Percentiles rank a stretch among this genome's conserved stretches.
Conservation (phyloP, 2,113 vertebrate genomes). For the Sclerurus mexicanus region DNA sequence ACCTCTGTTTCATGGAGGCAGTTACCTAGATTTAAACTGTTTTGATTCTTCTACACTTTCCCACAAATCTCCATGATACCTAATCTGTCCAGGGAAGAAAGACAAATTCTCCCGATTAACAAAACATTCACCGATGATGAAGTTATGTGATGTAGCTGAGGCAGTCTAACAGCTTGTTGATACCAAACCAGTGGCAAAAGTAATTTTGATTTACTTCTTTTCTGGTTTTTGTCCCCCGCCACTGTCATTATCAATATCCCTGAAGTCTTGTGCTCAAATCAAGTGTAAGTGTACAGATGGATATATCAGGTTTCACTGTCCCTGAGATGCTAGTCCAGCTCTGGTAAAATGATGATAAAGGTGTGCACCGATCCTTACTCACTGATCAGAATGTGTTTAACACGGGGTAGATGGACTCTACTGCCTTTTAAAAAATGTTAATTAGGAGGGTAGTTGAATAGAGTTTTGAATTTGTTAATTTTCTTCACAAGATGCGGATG, state of each 20-base stretch:
- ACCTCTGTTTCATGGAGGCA: background rate
- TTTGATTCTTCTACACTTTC: background rate
- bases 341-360: background rate
- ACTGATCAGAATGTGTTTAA: background rate
- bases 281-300: background rate
- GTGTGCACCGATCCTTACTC: background rate
- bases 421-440: background rate
- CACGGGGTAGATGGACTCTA: no score
- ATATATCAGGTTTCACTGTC: background rate
- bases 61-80: background rate
- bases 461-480: background rate
- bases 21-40: background rate
- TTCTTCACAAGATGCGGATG: background rate
- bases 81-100: background rate
- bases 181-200: background rate
- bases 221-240: background rate
- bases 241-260: background rate
- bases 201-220: background rate
- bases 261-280: background rate
- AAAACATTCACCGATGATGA: background rate
- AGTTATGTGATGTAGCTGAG: background rate
- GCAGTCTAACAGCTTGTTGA: background rate
- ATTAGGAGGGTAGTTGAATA: background rate
- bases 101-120: background rate
- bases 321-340: background rate